Evolutionary conservation across 2,113 vertebrate genomes (phyloP).

Genomic region (Istiophorus platypterus): DNA sequence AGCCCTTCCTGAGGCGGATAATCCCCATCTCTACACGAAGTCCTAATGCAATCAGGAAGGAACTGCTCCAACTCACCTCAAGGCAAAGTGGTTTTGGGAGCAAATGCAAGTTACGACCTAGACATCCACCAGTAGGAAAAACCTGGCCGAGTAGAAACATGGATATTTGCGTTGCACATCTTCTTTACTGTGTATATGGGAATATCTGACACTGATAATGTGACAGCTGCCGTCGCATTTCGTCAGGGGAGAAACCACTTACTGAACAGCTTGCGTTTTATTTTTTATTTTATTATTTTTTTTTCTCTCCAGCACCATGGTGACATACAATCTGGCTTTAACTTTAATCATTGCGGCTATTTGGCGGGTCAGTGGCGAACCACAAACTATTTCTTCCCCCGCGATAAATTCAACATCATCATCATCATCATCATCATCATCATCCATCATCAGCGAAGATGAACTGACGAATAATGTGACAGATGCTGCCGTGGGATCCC

Average conservation of each 20-base stretch:
- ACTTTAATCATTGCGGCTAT: conserved; percentile 61
- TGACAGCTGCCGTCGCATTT: conserved; percentile 70
- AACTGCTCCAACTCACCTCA: conserved; percentile 21
- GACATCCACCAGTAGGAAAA: background rate
- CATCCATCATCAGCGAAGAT: conserved; percentile 41
- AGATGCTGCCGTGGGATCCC: conserved; percentile 69
- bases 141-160: conserved; percentile 19
- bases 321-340: conserved; percentile 47
- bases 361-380: conserved; percentile 64
- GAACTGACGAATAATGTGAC: conserved; percentile 63
- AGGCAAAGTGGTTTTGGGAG: conserved; percentile 31
- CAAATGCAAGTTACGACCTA: conserved; percentile 15
- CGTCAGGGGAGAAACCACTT: conserved; percentile 25
- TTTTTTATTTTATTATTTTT: too few species aligned
- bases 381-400: conserved; percentile 55
- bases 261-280: background rate
- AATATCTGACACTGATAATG: conserved; percentile 35
- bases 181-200: conserved; percentile 26
- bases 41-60: conserved; percentile 64
- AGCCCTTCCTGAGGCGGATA: conserved; percentile 78
- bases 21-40: conserved; percentile 67
- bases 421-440: conserved; percentile 61
- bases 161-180: conserved; percentile 18
- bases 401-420: conserved; percentile 72
- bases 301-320: conserved; percentile 50